These are phyloP conservation scores for Laticauda laticaudata DNA, from an alignment of 2,113 vertebrate genomes.

Conservation along the genomic window DNA sequence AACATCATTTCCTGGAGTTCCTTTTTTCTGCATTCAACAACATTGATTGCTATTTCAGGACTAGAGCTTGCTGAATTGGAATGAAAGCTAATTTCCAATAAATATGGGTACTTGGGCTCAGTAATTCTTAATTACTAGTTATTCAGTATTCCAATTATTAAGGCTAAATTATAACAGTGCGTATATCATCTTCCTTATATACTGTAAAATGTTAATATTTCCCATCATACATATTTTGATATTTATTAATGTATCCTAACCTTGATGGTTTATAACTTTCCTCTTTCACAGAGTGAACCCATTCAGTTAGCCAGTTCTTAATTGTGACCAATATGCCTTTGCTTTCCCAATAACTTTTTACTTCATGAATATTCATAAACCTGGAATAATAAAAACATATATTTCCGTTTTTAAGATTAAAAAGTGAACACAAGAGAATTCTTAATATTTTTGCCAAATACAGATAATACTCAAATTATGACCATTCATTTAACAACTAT, in stretches of 20 bases:
- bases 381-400: slow-evolving; percentile 15
- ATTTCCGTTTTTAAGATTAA: not conserved
- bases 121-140: not conserved
- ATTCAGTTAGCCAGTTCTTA: slow-evolving; percentile 41
- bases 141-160: not conserved
- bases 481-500: not conserved
- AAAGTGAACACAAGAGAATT: not conserved
- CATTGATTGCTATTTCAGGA: not conserved
- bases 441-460: not conserved
- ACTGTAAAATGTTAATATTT: not conserved
- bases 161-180: not conserved
- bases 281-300: slow-evolving; percentile 48
- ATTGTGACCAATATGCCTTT: slow-evolving; percentile 34
- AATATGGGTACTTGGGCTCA: not conserved
- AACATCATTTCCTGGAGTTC: not conserved
- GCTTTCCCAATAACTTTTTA: slow-evolving; percentile 51
- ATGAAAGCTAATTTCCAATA: not conserved
- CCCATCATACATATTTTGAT: not conserved
- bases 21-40: not conserved
- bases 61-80: not conserved
- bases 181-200: not conserved
- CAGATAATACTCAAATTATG: not conserved
- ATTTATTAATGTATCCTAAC: slow-evolving; percentile 30
- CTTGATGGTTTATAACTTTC: slow-evolving; percentile 46
- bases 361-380: slow-evolving; percentile 54